Percentiles rank a stretch among this genome's conserved stretches.
These are phyloP conservation scores for Trididemnum clinides DNA, from an alignment of 23 tunicate species.

Conservation along the genomic window DNA sequence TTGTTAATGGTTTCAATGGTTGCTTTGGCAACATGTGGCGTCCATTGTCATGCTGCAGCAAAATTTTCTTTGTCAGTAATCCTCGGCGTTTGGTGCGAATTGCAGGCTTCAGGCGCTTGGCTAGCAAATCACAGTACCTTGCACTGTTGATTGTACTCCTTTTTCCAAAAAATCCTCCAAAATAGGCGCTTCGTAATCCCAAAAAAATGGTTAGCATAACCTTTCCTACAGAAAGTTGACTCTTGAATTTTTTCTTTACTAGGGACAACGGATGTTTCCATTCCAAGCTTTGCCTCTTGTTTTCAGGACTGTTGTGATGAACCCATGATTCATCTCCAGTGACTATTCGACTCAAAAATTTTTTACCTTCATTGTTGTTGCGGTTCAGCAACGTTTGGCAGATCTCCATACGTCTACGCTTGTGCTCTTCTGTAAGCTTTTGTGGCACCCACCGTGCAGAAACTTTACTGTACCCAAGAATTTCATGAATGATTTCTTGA, in stretches of 20 bases:
- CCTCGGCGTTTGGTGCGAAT: no score
- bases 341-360: not conserved
- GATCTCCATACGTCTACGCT: not conserved
- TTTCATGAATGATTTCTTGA: constrained; percentile 32
- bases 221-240: not conserved
- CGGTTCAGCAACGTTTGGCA: constrained; percentile 7
- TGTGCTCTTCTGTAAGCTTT: constrained; percentile 17
- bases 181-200: no score
- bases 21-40: no score
- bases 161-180: not conserved
- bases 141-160: no score
- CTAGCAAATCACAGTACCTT: no score
- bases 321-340: constrained; percentile 19
- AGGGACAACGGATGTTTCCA: not conserved
- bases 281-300: not conserved
- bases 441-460: constrained; percentile 28
- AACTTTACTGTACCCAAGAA: not conserved
- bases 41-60: no score
- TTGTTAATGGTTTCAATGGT: no score
- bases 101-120: no score
- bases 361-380: not conserved
- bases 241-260: not conserved
- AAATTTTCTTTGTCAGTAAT: no score
- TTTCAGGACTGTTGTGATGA: constrained; percentile 4
- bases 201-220: no score